phyloP scores from a whole-genome alignment of 2,113 vertebrate genomes.

The Crypturellus undulatus region DNA sequence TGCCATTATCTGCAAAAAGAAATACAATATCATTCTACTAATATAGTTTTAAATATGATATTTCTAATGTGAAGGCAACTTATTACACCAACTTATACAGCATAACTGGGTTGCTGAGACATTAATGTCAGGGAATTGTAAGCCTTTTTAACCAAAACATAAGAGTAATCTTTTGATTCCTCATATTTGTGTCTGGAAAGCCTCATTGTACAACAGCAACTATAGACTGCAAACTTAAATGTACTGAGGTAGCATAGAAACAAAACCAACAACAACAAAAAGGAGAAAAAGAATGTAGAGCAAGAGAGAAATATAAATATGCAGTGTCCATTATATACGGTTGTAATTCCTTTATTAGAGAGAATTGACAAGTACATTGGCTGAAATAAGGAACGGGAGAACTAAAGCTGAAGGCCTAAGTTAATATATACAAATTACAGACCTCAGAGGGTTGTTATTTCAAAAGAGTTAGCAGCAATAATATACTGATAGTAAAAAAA shows the following conservation, averaged over 20 bases:
- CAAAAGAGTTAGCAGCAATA: neutral
- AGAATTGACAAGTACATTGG: neutral
- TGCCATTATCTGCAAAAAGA: neutral
- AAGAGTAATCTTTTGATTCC: neutral
- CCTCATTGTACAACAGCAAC: neutral
- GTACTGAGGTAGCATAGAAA: neutral
- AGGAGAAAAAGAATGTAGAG: neutral
- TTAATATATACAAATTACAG: neutral
- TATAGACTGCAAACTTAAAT: neutral
- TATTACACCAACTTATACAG: neutral
- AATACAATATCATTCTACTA: neutral
- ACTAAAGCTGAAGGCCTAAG: neutral
- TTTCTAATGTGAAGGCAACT: neutral
- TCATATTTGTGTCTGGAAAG: neutral
- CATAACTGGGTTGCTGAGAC: neutral
- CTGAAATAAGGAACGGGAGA: neutral
- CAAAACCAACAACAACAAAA: neutral
- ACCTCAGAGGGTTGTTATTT: neutral
- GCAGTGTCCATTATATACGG: neutral
- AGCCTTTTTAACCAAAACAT: neutral
- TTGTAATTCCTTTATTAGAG: neutral
- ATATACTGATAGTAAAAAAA: neutral
- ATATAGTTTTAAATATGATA: too few relatives aligned
- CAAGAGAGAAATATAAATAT: neutral
- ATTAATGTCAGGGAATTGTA: neutral